phyloP scores from a whole-genome alignment of 2,113 vertebrate genomes.

The Podilymbus podiceps region DNA sequence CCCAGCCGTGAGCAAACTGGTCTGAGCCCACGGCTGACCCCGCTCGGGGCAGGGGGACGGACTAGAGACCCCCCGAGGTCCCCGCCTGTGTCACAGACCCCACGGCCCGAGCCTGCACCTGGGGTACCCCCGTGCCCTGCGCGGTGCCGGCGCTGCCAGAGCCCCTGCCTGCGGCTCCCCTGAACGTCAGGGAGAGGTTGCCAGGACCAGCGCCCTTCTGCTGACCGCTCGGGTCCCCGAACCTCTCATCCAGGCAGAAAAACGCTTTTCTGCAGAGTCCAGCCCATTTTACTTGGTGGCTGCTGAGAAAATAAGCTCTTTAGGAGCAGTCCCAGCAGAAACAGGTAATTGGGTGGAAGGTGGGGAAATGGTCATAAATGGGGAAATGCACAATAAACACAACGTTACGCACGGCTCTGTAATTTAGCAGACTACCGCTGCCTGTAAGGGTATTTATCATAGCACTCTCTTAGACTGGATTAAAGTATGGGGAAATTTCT shows the following conservation, averaged over 20 bases:
- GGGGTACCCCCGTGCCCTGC: rapidly evolving
- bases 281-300: rapidly evolving
- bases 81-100: rapidly evolving
- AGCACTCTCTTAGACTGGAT: neutral
- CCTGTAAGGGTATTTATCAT: neutral
- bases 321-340: neutral
- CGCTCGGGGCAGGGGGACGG: rapidly evolving
- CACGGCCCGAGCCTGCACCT: rapidly evolving
- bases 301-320: neutral
- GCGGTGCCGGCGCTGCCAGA: rapidly evolving
- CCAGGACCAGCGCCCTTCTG: rapidly evolving
- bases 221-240: rapidly evolving
- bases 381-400: neutral
- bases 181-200: rapidly evolving
- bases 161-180: rapidly evolving
- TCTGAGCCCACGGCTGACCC: neutral
- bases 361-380: neutral
- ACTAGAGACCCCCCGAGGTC: no score
- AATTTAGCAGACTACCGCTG: rapidly evolving
- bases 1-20: rapidly evolving
- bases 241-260: neutral
- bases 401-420: rapidly evolving
- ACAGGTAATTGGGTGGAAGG: neutral
- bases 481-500: neutral
- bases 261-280: neutral